Conservation (phyloP, 2,888 invertebrate genomes). For the Papilio gigon region DNA sequence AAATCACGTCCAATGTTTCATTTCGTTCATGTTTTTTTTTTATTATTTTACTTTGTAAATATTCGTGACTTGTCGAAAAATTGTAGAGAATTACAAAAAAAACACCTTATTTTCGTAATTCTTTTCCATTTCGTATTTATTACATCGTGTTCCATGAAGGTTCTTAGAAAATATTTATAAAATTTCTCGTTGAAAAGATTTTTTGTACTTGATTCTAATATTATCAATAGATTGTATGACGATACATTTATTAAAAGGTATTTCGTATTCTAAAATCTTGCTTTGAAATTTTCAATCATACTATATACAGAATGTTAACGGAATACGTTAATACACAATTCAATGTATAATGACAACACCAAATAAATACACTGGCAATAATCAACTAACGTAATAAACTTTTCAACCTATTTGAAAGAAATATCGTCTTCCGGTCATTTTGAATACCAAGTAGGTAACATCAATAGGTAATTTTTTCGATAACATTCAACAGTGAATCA, state of each 20-base stretch:
- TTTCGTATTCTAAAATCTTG: slow-evolving; percentile 1
- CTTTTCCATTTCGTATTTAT: slow-evolving; percentile 17
- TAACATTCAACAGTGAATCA: neutral
- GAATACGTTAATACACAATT: neutral
- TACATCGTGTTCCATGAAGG: neutral
- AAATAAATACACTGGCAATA: neutral
- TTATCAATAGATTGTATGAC: neutral
- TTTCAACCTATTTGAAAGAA: too few relatives aligned
- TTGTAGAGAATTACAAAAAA: slow-evolving; percentile 19
- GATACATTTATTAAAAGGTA: neutral
- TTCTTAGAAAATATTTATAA: neutral
- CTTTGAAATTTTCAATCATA: slow-evolving; percentile 6
- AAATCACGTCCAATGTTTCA: slow-evolving; percentile 28
- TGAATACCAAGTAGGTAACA: neutral
- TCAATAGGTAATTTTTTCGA: neutral
- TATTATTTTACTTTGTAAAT: slow-evolving; percentile 32
- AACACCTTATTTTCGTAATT: slow-evolving; percentile 13
- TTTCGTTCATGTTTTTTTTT: slow-evolving; percentile 27
- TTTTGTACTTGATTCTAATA: slow-evolving; percentile 2
- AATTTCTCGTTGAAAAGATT: slow-evolving; percentile 1
- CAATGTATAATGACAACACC: neutral
- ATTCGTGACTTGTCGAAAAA: slow-evolving; percentile 39
- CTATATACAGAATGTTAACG: neutral
- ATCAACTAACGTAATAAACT: too few relatives aligned
- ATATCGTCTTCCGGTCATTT: neutral